Evolutionary conservation across 2,113 vertebrate species (phyloP).

Genomic region (Furnarius figulus): DNA sequence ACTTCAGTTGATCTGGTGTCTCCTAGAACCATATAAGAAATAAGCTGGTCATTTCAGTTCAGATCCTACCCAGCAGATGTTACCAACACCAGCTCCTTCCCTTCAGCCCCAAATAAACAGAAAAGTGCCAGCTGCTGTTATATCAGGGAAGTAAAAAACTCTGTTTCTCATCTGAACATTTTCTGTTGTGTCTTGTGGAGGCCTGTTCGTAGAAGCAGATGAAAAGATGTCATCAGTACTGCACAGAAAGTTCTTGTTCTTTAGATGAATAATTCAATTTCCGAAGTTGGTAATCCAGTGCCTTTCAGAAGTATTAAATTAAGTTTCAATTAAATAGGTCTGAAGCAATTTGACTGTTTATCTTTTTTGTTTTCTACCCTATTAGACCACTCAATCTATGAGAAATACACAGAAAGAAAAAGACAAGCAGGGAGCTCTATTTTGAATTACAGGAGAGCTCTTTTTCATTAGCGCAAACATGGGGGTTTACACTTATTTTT

Average conservation of each 20-base stretch:
- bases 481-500: background rate
- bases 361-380: conserved; percentile 20
- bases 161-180: background rate
- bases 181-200: background rate
- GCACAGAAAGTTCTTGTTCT: conserved; percentile 32
- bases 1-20: background rate
- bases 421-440: background rate
- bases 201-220: background rate
- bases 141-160: background rate
- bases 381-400: background rate
- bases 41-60: background rate
- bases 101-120: background rate
- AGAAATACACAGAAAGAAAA: background rate
- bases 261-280: conserved; percentile 45
- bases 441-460: background rate
- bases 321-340: conserved; percentile 45
- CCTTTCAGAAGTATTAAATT: conserved; percentile 47
- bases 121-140: background rate
- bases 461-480: background rate
- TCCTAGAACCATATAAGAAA: background rate
- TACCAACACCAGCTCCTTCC: background rate
- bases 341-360: conserved; percentile 51
- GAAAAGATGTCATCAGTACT: background rate
- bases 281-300: background rate
- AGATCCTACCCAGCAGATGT: background rate